Evolutionary conservation across 37 sponge, comb jelly and placozoan genomes (phyloP).

Genomic region (Diacarnus erythraeanus): DNA sequence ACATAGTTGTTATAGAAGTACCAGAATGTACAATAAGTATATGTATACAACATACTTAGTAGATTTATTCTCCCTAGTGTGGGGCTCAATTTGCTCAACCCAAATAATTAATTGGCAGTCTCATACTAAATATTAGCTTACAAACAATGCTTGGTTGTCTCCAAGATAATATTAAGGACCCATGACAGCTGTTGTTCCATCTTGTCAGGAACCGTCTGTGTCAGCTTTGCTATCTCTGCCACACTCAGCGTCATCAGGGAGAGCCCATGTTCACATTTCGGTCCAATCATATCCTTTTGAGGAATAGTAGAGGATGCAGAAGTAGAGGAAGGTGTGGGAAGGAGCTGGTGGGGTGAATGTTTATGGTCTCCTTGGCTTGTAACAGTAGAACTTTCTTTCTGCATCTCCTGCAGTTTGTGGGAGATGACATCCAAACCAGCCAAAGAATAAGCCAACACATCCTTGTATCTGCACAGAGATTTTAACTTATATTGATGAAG

Average conservation of each 20-base stretch:
- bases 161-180: slow-evolving; percentile 21
- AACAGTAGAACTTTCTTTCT: not conserved
- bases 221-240: not conserved
- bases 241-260: not conserved
- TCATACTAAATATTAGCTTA: slow-evolving; percentile 1
- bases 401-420: slow-evolving; percentile 4
- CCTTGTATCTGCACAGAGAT: no score
- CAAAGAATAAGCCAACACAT: not conserved
- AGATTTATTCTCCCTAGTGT: no score
- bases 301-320: not conserved
- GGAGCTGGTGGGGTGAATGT: not conserved
- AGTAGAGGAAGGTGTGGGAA: not conserved
- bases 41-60: no score
- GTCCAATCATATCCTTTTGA: not conserved
- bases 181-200: slow-evolving; percentile 24
- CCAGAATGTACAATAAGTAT: no score
- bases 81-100: no score
- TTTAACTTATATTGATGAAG: no score
- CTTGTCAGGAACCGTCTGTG: slow-evolving; percentile 9
- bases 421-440: slow-evolving; percentile 30
- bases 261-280: not conserved
- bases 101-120: not conserved
- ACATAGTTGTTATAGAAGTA: no score
- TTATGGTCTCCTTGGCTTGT: slow-evolving; percentile 12
- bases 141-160: slow-evolving; percentile 14